Percentiles rank a stretch among this genome's conserved stretches.
Conservation (phyloP, 2,888 invertebrate genomes). For the Cyclophora punctaria region DNA sequence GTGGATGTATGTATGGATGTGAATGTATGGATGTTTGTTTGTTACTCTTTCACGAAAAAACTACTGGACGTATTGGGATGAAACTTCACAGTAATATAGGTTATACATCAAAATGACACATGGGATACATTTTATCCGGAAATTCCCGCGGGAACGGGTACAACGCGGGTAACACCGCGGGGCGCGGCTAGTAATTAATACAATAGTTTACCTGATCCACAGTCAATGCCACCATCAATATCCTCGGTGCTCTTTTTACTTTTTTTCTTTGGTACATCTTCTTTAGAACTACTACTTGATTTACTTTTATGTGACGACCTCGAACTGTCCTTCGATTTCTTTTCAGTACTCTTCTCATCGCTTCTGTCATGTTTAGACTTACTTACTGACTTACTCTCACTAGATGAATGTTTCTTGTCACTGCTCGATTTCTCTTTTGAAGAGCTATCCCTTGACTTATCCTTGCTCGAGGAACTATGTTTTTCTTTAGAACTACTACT, state of each 20-base stretch:
- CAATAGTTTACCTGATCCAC: conserved; percentile 72
- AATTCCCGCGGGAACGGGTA: too few species aligned
- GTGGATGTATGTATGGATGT: too few species aligned
- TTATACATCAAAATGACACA: too few species aligned
- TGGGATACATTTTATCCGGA: too few species aligned
- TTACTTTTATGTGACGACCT: conserved; percentile 52
- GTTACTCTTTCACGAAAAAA: too few species aligned
- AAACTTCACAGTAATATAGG: too few species aligned
- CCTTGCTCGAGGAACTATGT: conserved; percentile 52
- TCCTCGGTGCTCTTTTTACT: conserved; percentile 53
- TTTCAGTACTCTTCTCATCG: conserved; percentile 37
- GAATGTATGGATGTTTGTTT: too few species aligned
- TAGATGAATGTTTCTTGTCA: conserved; percentile 51
- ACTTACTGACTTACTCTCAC: conserved; percentile 41
- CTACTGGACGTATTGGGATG: too few species aligned
- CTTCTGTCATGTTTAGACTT: conserved; percentile 41
- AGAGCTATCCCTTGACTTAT: conserved; percentile 53
- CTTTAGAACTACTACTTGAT: conserved; percentile 50
- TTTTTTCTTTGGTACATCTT: conserved; percentile 65
- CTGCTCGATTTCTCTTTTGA: conserved; percentile 55
- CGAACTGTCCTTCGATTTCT: conserved; percentile 49
- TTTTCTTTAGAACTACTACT: conserved; percentile 51
- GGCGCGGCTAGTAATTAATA: too few species aligned
- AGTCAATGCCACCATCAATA: conserved; percentile 81
- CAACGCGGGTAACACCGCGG: too few species aligned